Evolutionary conservation across 2,888 invertebrate genomes (phyloP).

Genomic region (Torymus texanus): DNA sequence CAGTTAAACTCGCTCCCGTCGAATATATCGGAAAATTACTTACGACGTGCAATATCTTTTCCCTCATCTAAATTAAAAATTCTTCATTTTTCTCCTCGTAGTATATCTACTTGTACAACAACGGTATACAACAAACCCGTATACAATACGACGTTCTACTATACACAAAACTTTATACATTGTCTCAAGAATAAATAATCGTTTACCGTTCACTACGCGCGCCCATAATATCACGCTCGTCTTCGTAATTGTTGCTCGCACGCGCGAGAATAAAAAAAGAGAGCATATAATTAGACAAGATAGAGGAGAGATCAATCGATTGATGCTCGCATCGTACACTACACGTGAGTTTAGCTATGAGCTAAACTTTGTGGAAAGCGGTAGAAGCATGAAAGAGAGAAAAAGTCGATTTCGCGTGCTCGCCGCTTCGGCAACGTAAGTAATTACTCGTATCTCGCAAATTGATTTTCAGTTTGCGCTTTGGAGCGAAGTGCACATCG

Average conservation of each 20-base stretch:
- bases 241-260: slow-evolving; percentile 30
- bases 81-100: too few species aligned
- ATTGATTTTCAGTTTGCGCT: slow-evolving; percentile 21
- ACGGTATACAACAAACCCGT: background rate
- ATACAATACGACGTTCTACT: too few species aligned
- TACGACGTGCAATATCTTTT: too few species aligned
- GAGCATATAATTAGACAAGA: background rate
- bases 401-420: too few species aligned
- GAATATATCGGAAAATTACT: too few species aligned
- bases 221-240: slow-evolving; percentile 27
- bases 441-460: slow-evolving; percentile 28
- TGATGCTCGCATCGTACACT: slow-evolving; percentile 17
- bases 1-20: too few species aligned
- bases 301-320: slow-evolving; percentile 36
- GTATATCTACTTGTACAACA: background rate
- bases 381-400: slow-evolving; percentile 17
- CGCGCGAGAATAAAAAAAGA: background rate
- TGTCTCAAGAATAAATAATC: slow-evolving; percentile 1
- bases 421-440: background rate
- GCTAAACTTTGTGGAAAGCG: slow-evolving; percentile 39
- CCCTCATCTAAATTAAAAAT: too few species aligned
- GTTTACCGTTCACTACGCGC: slow-evolving; percentile 14
- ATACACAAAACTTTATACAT: background rate
- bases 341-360: background rate
- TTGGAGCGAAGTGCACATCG: background rate